Base-by-base conservation (phyloP, 1,140 invertebrate species). In the Hylaeus volcanicus region DNA sequence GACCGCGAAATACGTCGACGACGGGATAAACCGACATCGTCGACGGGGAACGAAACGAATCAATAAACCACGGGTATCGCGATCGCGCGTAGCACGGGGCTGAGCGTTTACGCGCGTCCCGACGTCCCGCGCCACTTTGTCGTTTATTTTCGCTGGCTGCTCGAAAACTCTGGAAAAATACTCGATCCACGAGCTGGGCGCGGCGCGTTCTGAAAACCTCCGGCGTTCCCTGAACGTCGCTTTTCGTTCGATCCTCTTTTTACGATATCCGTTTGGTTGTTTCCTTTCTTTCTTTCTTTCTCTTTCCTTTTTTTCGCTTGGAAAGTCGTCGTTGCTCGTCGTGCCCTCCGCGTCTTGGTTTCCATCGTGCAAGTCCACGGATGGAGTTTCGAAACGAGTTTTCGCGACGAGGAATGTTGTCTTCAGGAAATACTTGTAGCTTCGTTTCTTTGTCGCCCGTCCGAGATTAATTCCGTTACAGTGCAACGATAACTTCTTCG, bases 21-120 rank as follows among this genome's bases (percentile, higher is more conserved):
- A 77, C 55, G 84, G 79, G 83, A 84, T 85, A 85, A 85, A 74
- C 84, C 83, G 79, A 73, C 84, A 63, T 86, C 79, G 79, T 70
- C 83, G 79, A 61, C 39, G 80, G 66, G 70, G 26, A 26, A 61
- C 75, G 85, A 82, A 81, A 82, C 75, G 85, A 86, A 86, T 86
- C 85, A 79, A 86, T 86, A 86, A 86, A 82, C 80, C 75, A 56
- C 73, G 80, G 26, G 61, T 80, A 79, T 78, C 73, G 82, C 55
- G 79, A 71, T 84, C 74, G 74, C 56, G 51, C 53, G 68, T 8
- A 26, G 26, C 26, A 26, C 26, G 26, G 69, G 51, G 48, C 70
- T 39, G 64, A 64, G 51, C 78, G 64, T 80, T 80, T 80, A 79
- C 82, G 72, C 72, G 43, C 64, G 39, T 26, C 70, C 37, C 71